Conservation (phyloP, 2,888 invertebrate species). For the Agonopterix heracliana region DNA sequence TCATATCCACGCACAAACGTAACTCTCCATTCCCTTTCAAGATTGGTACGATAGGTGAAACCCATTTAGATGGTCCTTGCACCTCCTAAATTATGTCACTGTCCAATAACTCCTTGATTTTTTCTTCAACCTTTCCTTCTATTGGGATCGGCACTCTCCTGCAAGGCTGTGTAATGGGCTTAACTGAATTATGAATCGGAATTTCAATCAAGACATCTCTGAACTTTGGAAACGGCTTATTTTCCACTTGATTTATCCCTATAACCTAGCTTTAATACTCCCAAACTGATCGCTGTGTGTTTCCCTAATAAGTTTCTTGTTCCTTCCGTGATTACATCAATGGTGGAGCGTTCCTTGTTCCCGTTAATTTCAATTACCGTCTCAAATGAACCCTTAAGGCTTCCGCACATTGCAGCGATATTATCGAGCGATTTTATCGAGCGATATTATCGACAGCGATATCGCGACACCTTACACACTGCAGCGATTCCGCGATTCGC, state of each 20-base stretch:
- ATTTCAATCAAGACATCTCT: constrained; percentile 17
- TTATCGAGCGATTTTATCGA: too few species aligned
- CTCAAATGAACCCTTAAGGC: constrained; percentile 16
- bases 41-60: constrained; percentile 15
- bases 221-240: constrained; percentile 20
- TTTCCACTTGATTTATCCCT: constrained; percentile 5
- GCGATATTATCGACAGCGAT: too few species aligned
- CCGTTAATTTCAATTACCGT: constrained; percentile 7
- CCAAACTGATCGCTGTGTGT: constrained; percentile 9
- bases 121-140: constrained; percentile 14
- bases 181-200: constrained; percentile 13
- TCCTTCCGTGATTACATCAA: constrained; percentile 15
- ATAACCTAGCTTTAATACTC: constrained; percentile 12
- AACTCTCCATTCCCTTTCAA: constrained; percentile 11
- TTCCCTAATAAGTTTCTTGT: constrained; percentile 8
- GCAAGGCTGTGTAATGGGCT: constrained; percentile 16
- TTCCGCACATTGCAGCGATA: too few species aligned
- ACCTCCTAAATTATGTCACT: constrained; percentile 17
- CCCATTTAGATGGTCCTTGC: constrained; percentile 11
- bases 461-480: too few species aligned
- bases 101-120: constrained; percentile 12
- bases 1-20: constrained; percentile 1
- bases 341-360: neutral
- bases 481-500: too few species aligned
- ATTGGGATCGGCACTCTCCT: constrained; percentile 15